Base-by-base conservation (phyloP, 2,797 vertebrate species). In the Leucoraja ocellata region DNA sequence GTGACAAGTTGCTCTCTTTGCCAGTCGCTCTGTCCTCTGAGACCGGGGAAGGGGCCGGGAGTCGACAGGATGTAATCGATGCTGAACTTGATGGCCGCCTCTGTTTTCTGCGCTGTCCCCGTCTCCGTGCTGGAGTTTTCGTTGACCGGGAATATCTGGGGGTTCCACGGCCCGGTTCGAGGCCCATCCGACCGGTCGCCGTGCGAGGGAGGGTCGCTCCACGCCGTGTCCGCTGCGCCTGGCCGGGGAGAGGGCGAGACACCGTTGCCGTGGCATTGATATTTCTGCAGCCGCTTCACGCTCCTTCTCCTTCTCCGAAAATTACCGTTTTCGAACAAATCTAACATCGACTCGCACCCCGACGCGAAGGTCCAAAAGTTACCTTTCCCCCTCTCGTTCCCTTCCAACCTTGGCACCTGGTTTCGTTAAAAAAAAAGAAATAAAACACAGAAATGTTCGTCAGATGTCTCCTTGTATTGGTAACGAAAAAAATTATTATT, bases 21-120 rank as follows among this genome's bases (percentile, higher is more conserved):
- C 0, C 93, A 63, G 7, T 95, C 94, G 0, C 95, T 95, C 0
- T 97, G 96, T 74, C 96, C 94, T 94, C 97, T 96, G 94, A 97
- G 96, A n/a, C 96, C 96, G 0, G 97, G 96, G 78, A 95, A 93
- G 0, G 98, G 98, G 94, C 97, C 97, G 0, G 99, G 98, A 8
- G 98, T 96, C 39, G 99, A 99, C 2, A 99, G 97, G 95, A 99
- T 99, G 96, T 99, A 98, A 96, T 99, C 99, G 80, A 99, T 99
- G 95, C 99, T 99, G 94, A 99, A 99, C 96, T 99, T 99, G 95
- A 99, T 98, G 96, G 98, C 98, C 0, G 98, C 96, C 93, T 97
- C 97, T 0, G 97, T 96, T 95, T 98, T 98, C 93, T 95, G 95
- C 1, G 95, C 94, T n/a, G 95, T 94, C 8, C 94, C 93, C 23